Base-by-base conservation (phyloP, 2,888 invertebrate species). In the Dicranocentrus wangi region DNA sequence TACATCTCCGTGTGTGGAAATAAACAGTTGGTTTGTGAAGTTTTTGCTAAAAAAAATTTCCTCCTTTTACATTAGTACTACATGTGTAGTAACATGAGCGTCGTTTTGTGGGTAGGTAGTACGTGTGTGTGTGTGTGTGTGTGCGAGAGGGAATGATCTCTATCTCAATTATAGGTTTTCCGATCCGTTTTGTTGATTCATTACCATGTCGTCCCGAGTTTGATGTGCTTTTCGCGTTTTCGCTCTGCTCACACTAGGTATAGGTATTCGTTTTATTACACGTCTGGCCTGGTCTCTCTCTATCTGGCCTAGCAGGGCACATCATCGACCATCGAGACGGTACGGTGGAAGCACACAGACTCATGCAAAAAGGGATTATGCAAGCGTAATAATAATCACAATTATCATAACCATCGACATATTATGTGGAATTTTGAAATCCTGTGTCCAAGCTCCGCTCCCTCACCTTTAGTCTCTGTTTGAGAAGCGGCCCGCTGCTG, bases 131-230 rank as follows among this genome's bases (percentile, higher is more conserved):
- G 58, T 58, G 53, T 53, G 53, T n/a, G 53, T 53, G 21, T 21
- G 21, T 61, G 63, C 63, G 23, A 27, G 28, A 13, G 28, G 28
- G 8, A 1, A n/a, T 39, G 77, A 77, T 77, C 28, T 19, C 25
- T 39, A 77, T 77, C 77, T 77, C 77, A 77, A 77, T 77, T 77
- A 77, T 77, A 70, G 77, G 70, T 51, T 77, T 61, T 63, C n/a
- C 51, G 42, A 53, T 77, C 77, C 77, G 69, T 77, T 77, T 77
- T 77, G 77, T 77, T 77, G 32, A 58, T 68, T 28, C 53, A 47
- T 69, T 43, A 19, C 27, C 47, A 51, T 53, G 51, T 63, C 13
- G 5, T 5, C 47, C 17, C 17, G n/a, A 47, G 19, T 53, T 21
- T 53, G 21, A 53, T 53, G 53, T 53, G 3, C 53, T 21, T 53